Evolutionary conservation across 23 tunicate genomes (phyloP).

Genomic region (Botrylloides violaceus): DNA sequence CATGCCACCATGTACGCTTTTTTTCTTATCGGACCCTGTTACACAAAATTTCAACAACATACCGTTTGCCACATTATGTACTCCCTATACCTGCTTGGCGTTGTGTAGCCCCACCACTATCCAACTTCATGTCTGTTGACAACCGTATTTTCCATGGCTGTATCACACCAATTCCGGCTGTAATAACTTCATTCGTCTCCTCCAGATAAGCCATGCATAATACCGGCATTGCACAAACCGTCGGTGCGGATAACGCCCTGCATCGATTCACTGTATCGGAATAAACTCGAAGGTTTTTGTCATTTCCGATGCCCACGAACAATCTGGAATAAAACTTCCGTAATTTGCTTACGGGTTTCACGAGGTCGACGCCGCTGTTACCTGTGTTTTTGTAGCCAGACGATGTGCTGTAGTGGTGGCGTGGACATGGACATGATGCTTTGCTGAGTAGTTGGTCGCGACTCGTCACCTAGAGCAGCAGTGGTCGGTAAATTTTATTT

Average conservation of each 20-base stretch:
- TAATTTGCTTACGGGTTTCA: background rate
- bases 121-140: background rate
- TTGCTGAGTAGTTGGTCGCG: background rate
- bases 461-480: background rate
- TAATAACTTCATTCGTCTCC: constrained; percentile 67
- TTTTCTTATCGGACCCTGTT: background rate
- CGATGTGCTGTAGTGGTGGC: constrained; percentile 45
- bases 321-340: constrained; percentile 17
- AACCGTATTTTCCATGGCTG: constrained; percentile 61
- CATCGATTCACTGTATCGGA: constrained; percentile 60
- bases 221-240: constrained; percentile 53
- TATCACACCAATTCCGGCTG: constrained; percentile 58
- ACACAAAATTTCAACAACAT: background rate
- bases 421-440: background rate
- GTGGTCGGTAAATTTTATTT: too few species aligned
- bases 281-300: constrained; percentile 57
- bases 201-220: constrained; percentile 59
- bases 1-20: background rate
- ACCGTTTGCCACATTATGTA: too few species aligned
- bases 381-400: constrained; percentile 44
- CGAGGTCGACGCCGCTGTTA: background rate
- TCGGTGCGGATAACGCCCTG: constrained; percentile 48
- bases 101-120: too few species aligned
- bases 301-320: constrained; percentile 43
- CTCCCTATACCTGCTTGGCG: too few species aligned